Evolutionary conservation across 2,888 invertebrate species (phyloP), one percentile per base, ranked within the genome.

Genomic region (Apomyelois bistriatella): DNA sequence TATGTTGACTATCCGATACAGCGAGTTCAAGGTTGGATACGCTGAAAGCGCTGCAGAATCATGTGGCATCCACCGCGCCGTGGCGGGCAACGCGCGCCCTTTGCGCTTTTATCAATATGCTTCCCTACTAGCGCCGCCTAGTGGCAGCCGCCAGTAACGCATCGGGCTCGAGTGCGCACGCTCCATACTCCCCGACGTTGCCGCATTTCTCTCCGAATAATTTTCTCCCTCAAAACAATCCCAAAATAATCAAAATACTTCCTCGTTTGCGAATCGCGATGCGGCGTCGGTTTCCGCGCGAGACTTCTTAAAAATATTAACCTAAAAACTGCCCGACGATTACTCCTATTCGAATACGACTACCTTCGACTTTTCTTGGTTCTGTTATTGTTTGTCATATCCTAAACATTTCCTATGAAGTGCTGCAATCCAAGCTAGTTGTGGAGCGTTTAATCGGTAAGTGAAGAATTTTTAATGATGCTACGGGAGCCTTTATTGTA

Each of bases 41-140:
- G 72, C 75, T 72, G 74, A 77, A 79, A 79, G 73, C 72, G 74
- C 64, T 56, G 65, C 62, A 65, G 64, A 62, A 65, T 42, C 56
- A 60, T 58, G 61, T 61, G 61, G 69, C 68, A 73, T 70, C 66
- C 63, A n/a, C n/a, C n/a, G n/a, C 66, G 59, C 55, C 58, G 58
- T 48, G 35, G 73, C 69, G 70, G 66, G 63, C 65, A 65, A 52
- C 62, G 68, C 67, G 69, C 73, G 81, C 76, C 82, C 82, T 80
- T 78, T 80, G 79, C 86, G 82, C 82, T 83, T 87, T 85, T 86
- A 82, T 87, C 88, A 85, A 86, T 86, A 87, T 77, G 68, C 59
- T 58, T 62, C 53, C 12, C 66, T 55, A 57, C 59, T 72, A 79
- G 77, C 86, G 87, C 88, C 86, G 80, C 73, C 87, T 77, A 65